These are phyloP conservation scores for Callosobruchus maculatus DNA, from an alignment of 2,888 invertebrate species.

Conservation along the genomic window DNA sequence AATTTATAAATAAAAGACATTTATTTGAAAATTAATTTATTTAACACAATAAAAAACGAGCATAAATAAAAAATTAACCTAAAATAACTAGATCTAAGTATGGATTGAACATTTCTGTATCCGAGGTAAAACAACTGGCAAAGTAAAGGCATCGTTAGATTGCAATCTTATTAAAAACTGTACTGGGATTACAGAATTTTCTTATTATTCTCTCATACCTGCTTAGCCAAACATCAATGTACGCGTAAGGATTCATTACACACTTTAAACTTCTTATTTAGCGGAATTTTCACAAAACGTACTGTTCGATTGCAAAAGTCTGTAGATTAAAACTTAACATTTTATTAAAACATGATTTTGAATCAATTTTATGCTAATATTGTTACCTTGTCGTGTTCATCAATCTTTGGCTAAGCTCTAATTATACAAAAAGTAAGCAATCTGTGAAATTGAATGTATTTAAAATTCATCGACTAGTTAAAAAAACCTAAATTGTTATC, in stretches of 20 bases:
- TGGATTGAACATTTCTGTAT: neutral
- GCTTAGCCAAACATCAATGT: neutral
- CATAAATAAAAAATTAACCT: neutral
- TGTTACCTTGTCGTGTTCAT: neutral
- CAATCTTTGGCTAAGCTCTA: neutral
- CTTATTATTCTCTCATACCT: neutral
- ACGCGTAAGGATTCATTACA: neutral
- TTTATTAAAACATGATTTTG: too few species aligned
- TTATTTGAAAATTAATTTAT: neutral
- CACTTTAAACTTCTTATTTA: too few species aligned
- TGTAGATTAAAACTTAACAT: too few species aligned
- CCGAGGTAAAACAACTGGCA: neutral
- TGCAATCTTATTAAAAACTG: neutral
- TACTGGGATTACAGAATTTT: neutral
- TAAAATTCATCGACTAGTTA: neutral
- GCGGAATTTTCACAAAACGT: too few species aligned
- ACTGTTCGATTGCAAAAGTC: too few species aligned
- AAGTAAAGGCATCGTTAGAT: neutral
- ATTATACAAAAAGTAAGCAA: neutral
- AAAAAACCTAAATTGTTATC: neutral
- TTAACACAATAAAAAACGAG: neutral
- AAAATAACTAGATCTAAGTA: neutral
- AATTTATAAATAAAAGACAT: neutral
- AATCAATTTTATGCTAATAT: too few species aligned
- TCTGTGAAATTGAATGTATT: neutral